Conservation (phyloP, 2,113 vertebrate genomes). For the Misgurnus mizolepis region DNA sequence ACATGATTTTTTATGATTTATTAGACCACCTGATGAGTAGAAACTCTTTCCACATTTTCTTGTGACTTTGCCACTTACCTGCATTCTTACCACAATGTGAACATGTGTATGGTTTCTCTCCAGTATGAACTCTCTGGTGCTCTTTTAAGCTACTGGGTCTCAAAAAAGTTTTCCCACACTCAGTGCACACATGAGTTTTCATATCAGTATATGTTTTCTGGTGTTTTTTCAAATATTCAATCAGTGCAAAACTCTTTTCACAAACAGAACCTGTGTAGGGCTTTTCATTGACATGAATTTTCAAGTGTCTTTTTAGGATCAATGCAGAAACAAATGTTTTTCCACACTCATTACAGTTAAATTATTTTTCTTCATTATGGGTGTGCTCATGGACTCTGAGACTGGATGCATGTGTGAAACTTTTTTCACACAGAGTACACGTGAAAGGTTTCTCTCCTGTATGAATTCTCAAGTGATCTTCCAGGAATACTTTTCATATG, state of each 20-base stretch:
- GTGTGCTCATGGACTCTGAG: too few species aligned
- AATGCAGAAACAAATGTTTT: neutral
- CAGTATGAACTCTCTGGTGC: neutral
- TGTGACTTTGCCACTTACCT: too few species aligned
- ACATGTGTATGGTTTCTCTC: neutral
- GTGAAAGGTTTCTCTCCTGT: too few species aligned
- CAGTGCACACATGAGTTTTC: neutral
- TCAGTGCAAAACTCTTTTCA: neutral
- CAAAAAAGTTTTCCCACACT: neutral
- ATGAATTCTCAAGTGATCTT: too few species aligned
- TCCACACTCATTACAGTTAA: neutral
- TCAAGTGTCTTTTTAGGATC: neutral
- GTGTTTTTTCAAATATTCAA: neutral
- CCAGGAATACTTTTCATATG: too few species aligned
- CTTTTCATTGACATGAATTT: neutral
- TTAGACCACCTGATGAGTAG: too few species aligned
- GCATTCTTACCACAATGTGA: constrained; percentile 1
- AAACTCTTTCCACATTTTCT: too few species aligned
- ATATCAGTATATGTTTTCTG: neutral
- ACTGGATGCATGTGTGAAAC: too few species aligned
- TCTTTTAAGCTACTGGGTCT: neutral
- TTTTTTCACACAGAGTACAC: too few species aligned
- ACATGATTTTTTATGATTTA: too few species aligned
- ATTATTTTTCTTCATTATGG: neutral
- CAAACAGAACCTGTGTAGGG: neutral